These are phyloP conservation scores for Ophonus ardosiacus DNA, from an alignment of 2,888 invertebrate genomes.

Conservation along the genomic window DNA sequence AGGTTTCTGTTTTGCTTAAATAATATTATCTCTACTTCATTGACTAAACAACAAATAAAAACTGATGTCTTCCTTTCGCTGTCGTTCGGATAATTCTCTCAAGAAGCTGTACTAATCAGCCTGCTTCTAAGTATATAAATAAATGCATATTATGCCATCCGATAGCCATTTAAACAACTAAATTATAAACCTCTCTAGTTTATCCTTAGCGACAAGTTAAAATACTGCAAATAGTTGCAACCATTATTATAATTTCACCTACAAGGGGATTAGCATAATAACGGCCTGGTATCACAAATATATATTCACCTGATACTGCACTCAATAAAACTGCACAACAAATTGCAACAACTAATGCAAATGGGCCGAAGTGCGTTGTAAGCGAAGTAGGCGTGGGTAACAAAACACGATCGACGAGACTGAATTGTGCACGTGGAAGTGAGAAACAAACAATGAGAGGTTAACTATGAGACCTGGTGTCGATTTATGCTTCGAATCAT, in stretches of 20 bases:
- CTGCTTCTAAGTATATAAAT: not conserved
- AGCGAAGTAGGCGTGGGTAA: constrained; percentile 52
- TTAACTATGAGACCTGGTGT: constrained; percentile 10
- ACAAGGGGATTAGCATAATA: constrained; percentile 61
- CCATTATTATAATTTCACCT: constrained; percentile 62
- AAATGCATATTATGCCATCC: not conserved
- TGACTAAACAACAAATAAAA: not conserved
- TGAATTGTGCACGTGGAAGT: constrained; percentile 15
- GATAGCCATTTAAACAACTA: constrained; percentile 1
- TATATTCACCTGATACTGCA: constrained; percentile 60
- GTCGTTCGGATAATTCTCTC: not conserved
- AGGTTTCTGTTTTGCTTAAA: not conserved
- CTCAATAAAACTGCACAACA: constrained; percentile 59
- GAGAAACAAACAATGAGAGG: constrained; percentile 8
- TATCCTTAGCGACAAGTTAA: constrained; percentile 50
- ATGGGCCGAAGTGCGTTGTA: constrained; percentile 38
- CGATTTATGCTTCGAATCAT: not conserved
- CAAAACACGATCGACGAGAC: constrained; percentile 1
- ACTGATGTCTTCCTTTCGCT: not conserved
- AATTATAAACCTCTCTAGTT: constrained; percentile 17
- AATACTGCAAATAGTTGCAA: constrained; percentile 43
- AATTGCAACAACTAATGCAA: constrained; percentile 62
- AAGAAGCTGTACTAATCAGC: not conserved
- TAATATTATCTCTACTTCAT: not conserved
- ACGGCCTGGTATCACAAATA: constrained; percentile 58